Evolutionary conservation across 2,113 vertebrate genomes (phyloP), one percentile per base, ranked within the genome.

Genomic region (Pollachius pollachius): DNA sequence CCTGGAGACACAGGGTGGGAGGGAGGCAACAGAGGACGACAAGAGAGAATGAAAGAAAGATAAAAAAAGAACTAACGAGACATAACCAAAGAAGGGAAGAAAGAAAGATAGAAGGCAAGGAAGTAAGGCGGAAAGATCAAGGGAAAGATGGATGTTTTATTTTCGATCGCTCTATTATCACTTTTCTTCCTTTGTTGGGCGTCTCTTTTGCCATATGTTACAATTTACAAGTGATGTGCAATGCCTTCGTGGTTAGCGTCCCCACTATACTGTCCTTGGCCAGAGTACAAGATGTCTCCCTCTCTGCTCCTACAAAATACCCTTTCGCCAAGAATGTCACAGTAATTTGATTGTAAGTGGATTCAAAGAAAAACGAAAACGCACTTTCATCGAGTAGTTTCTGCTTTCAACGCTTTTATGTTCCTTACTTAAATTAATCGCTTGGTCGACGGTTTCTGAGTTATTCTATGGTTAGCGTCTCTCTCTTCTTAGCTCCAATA

Each of bases 301-400:
- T 27, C 78, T 65, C 66, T 30, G 80, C 65, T 72, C 65, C 3
- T 34, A 34, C 37, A 37, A 27, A 27, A 27, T n/a, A 27, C 3
- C 21, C 60, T 74, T 48, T 64, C 84, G 88, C 88, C 89, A 89
- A 87, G 85, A 88, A 88, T 83, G 86, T 82, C 79, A 67, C 81
- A 84, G 84, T 88, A 89, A 89, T 86, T 87, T 86, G 75, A 86
- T 74, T 75, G 78, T 75, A 83, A 84, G 86, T 79, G 77, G 79
- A 85, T 85, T 89, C 84, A 81, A 88, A 89, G 84, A 90, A 89
- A 84, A 81, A 89, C 82, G 9, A 27, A 27, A 85, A 83, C 84
- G 81, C 81, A 79, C 74, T 84, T 87, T 87, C 76, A 77, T 68
- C 74, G 80, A 82, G 81, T 85, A 76, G 62, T 88, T 85, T 82